phyloP scores from a whole-genome alignment of 1,140 invertebrate species.

The Philotrypesis tridentata region DNA sequence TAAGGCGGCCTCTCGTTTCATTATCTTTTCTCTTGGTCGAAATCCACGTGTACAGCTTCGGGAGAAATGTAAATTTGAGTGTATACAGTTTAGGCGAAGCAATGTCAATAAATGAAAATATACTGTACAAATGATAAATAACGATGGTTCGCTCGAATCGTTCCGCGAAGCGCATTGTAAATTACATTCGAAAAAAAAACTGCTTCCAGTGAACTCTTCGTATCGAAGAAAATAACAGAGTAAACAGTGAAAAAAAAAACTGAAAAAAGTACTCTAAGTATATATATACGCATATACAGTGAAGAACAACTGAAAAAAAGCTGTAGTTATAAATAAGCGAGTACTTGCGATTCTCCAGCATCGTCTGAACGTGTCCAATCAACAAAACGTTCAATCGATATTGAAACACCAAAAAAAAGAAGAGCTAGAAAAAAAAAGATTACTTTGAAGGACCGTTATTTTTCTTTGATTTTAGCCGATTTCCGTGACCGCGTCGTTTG shows the following conservation, averaged over 20 bases:
- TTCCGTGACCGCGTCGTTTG: neutral
- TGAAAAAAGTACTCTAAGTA: no score
- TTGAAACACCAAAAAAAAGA: neutral
- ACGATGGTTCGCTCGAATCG: neutral
- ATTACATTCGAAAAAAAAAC: slow-evolving; percentile 6
- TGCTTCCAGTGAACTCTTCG: slow-evolving; percentile 26
- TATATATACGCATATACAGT: neutral
- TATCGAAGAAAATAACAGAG: slow-evolving; percentile 39
- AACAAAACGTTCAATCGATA: neutral
- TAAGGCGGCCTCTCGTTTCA: neutral
- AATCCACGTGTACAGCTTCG: neutral
- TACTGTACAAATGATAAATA: slow-evolving; percentile 25
- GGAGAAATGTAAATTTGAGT: neutral
- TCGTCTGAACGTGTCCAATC: neutral
- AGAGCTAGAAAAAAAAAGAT: neutral
- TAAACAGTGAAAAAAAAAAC: neutral
- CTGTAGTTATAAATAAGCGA: neutral
- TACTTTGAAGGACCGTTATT: neutral
- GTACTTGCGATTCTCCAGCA: neutral
- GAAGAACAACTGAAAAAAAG: neutral
- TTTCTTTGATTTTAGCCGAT: neutral
- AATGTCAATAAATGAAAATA: neutral
- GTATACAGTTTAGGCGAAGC: neutral
- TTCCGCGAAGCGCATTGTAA: neutral
- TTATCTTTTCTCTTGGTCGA: neutral